Evolutionary conservation across 2,113 vertebrate species (phyloP).

Genomic region (Casuarius casuarius): DNA sequence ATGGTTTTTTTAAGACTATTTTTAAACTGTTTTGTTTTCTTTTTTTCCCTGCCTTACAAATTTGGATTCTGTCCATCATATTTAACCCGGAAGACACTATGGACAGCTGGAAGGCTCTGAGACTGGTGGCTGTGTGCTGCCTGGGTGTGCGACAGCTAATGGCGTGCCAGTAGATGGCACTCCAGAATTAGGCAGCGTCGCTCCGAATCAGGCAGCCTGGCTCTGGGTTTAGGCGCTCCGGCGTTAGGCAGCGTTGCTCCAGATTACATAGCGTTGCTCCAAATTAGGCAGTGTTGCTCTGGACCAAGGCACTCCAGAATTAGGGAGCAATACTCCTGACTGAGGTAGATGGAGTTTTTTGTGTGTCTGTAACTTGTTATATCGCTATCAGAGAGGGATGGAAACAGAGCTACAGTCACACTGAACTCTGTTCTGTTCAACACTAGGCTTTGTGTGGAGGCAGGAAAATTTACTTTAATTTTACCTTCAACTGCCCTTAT

Average conservation of each 20-base stretch:
- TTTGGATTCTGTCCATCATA: accelerated
- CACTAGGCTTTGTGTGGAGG: neutral
- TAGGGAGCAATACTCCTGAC: neutral
- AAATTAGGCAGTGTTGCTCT: neutral
- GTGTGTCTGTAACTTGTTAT: neutral
- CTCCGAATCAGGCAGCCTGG: too few species aligned
- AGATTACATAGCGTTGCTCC: neutral
- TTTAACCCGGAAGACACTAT: neutral
- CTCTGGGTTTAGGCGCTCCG: too few species aligned
- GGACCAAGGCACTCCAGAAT: neutral
- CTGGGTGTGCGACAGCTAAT: neutral
- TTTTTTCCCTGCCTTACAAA: neutral
- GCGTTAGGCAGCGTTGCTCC: neutral
- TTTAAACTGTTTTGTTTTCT: neutral
- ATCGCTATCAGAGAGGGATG: neutral
- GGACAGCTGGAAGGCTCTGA: accelerated
- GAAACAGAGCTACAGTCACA: neutral
- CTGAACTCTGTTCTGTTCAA: neutral
- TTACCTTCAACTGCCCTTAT: neutral
- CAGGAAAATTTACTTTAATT: neutral
- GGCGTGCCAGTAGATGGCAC: neutral
- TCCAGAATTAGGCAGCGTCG: neutral
- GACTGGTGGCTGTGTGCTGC: neutral
- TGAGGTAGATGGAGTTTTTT: neutral
- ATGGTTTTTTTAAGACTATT: neutral